Percentiles rank a stretch among this genome's conserved stretches.
Evolutionary conservation across 2,888 invertebrate species (phyloP).

Genomic region (Tenthredo amoena): DNA sequence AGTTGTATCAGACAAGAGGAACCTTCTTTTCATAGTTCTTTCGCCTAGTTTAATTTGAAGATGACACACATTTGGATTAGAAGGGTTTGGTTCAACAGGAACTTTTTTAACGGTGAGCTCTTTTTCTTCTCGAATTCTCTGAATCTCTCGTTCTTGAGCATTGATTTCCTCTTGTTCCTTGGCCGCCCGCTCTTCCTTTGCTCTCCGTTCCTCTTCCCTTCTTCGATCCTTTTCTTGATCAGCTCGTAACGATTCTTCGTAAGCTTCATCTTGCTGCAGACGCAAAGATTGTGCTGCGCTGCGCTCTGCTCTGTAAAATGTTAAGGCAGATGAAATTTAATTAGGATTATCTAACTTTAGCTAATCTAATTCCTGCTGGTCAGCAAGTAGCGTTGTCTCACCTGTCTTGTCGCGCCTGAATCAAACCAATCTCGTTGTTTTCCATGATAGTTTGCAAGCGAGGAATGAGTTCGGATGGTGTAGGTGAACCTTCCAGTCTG

Average conservation of each 20-base stretch:
- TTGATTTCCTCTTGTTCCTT: conserved; percentile 79
- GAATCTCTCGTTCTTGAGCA: conserved; percentile 80
- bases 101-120: conserved; percentile 83
- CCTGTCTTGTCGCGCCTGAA: conserved; percentile 93
- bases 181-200: conserved; percentile 79
- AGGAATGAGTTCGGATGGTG: conserved; percentile 85
- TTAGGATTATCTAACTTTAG: background rate
- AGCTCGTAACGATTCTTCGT: conserved; percentile 92
- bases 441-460: conserved; percentile 88
- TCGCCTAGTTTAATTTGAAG: conserved; percentile 96
- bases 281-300: conserved; percentile 92
- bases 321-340: conserved; percentile 19
- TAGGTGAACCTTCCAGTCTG: conserved; percentile 92
- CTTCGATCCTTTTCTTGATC: conserved; percentile 96
- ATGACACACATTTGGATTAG: conserved; percentile 86
- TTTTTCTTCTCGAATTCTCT: conserved; percentile 85
- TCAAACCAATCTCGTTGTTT: conserved; percentile 93
- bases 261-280: conserved; percentile 96
- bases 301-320: conserved; percentile 83
- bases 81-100: conserved; percentile 88
- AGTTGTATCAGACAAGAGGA: conserved; percentile 89
- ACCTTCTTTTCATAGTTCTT: conserved; percentile 91
- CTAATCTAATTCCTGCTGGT: background rate
- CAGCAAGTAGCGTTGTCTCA: conserved; percentile 70
- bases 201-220: conserved; percentile 82